phyloP scores from a whole-genome alignment of 2,888 invertebrate genomes.

The Mystacides longicornis region DNA sequence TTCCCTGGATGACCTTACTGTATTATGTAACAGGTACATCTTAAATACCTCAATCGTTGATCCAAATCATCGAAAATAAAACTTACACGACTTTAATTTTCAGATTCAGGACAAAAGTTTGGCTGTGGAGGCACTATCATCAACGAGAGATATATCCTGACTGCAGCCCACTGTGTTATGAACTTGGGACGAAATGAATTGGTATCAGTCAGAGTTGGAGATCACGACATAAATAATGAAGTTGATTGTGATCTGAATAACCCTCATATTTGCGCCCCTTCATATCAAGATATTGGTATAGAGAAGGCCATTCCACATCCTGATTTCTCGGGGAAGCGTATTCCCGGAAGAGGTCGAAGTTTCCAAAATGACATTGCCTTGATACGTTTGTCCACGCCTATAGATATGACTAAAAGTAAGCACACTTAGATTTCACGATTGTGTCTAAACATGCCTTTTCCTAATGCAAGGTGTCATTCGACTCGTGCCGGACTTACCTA shows the following conservation, averaged over 20 bases:
- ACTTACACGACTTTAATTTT: not conserved
- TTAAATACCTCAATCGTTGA: not conserved
- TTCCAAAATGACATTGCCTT: conserved; percentile 51
- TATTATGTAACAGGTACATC: conserved; percentile 43
- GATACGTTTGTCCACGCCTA: conserved; percentile 43
- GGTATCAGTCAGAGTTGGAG: conserved; percentile 54
- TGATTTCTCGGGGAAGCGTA: conserved; percentile 40
- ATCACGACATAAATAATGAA: conserved; percentile 44
- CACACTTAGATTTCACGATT: too few species aligned
- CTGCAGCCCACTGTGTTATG: conserved; percentile 14
- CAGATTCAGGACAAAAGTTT: not conserved
- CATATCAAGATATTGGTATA: conserved; percentile 42
- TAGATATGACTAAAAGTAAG: conserved; percentile 27
- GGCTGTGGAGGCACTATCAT: conserved; percentile 11
- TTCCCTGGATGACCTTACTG: conserved; percentile 72
- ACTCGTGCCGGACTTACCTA: too few species aligned
- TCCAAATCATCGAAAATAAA: too few species aligned
- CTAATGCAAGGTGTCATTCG: too few species aligned
- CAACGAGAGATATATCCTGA: conserved; percentile 12
- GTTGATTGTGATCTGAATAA: conserved; percentile 42
- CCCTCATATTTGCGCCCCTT: conserved; percentile 38
- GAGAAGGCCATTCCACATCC: conserved; percentile 45
- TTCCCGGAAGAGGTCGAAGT: not conserved
- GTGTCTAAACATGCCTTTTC: too few species aligned
- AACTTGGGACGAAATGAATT: conserved; percentile 30